Evolutionary conservation across 2,888 invertebrate species (phyloP).

Genomic region (Noctua comes): DNA sequence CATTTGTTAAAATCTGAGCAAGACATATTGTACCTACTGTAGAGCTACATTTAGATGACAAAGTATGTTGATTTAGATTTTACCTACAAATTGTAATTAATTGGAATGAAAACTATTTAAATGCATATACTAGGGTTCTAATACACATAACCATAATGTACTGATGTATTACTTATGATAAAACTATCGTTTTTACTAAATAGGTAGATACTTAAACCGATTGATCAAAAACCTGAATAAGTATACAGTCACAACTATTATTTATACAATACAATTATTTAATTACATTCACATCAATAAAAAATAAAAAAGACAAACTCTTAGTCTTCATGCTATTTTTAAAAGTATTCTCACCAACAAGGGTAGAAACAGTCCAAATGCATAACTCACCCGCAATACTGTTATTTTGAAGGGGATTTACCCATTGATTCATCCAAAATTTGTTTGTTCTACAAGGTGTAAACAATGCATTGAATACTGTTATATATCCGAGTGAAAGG

Average conservation of each 20-base stretch:
- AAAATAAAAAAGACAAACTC: slow-evolving; percentile 28
- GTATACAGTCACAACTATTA: slow-evolving; percentile 28
- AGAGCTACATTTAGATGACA: slow-evolving; percentile 20
- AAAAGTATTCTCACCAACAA: slow-evolving; percentile 19
- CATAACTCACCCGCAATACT: slow-evolving; percentile 2
- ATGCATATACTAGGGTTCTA: slow-evolving; percentile 61
- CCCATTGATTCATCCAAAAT: background rate
- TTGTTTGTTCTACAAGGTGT: background rate
- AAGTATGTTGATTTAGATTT: slow-evolving; percentile 43
- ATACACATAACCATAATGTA: slow-evolving; percentile 49
- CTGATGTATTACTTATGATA: slow-evolving; percentile 26
- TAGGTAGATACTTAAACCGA: slow-evolving; percentile 22
- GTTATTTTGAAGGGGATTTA: background rate
- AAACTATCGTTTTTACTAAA: slow-evolving; percentile 20
- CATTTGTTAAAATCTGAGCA: slow-evolving; percentile 5
- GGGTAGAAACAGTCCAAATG: slow-evolving; percentile 3
- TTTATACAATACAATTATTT: slow-evolving; percentile 18
- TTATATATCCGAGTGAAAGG: background rate
- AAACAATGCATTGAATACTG: slow-evolving; percentile 5
- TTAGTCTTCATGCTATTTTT: slow-evolving; percentile 9
- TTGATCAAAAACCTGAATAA: slow-evolving; percentile 31
- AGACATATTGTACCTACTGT: slow-evolving; percentile 25
- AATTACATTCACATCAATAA: slow-evolving; percentile 18
- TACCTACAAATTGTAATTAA: slow-evolving; percentile 50
- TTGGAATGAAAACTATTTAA: slow-evolving; percentile 69